Evolutionary conservation across 2,113 vertebrate species (phyloP).

Genomic region (Hydrochoerus hydrochaeris): DNA sequence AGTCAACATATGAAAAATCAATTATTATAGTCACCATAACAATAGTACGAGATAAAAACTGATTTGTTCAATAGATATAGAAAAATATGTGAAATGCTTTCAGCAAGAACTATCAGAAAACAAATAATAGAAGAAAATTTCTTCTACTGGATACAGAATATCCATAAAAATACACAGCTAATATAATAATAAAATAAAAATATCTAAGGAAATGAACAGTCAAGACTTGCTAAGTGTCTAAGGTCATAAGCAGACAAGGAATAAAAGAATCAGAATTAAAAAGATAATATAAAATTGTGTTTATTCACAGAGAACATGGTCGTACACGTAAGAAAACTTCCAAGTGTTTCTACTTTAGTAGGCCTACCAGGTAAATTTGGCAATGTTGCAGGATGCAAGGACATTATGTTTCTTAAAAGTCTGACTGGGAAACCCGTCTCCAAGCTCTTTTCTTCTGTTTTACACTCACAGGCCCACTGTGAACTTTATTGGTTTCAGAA

Average conservation of each 20-base stretch:
- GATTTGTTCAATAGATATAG: neutral
- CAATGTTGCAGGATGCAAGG: neutral
- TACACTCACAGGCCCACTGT: neutral
- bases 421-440: neutral
- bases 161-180: neutral
- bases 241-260: neutral
- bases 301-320: neutral
- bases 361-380: neutral
- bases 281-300: neutral
- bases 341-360: neutral
- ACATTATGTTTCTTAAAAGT: too few relatives aligned
- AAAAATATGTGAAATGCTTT: neutral
- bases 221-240: neutral
- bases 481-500: neutral
- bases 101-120: neutral
- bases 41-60: neutral
- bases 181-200: neutral
- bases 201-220: neutral
- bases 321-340: neutral
- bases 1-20: neutral
- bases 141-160: neutral
- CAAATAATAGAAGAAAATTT: neutral
- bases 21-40: neutral
- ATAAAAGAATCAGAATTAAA: neutral
- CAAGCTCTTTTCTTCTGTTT: neutral